A percentile compares a stretch with the other conserved stretches of the same genome.
Conservation (phyloP, 2,113 vertebrate species). For the Passer montanus region DNA sequence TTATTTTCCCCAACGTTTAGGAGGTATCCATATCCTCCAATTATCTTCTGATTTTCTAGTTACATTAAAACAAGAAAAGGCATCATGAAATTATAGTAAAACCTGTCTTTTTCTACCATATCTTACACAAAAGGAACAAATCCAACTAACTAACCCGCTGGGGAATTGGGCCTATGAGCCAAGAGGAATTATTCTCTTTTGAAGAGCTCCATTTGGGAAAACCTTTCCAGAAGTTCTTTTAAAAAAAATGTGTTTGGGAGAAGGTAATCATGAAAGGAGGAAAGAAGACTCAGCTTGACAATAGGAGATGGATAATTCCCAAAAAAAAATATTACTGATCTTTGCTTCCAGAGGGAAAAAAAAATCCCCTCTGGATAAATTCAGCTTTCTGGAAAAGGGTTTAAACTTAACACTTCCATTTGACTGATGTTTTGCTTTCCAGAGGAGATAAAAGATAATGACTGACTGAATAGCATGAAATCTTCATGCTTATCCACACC, state of each 20-base stretch:
- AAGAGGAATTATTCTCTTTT: not conserved
- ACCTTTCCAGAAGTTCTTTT: not conserved
- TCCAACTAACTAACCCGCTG: too few species aligned
- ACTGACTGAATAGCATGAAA: slow-evolving; percentile 10
- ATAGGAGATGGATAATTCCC: slow-evolving; percentile 3
- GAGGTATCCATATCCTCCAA: not conserved
- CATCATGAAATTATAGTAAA: not conserved
- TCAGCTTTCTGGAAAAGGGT: slow-evolving; percentile 46
- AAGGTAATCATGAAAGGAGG: slow-evolving; percentile 8
- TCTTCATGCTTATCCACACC: not conserved
- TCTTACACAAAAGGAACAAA: not conserved
- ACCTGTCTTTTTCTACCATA: not conserved
- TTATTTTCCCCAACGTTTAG: not conserved
- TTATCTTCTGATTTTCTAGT: not conserved
- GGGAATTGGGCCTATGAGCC: not conserved
- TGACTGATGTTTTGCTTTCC: slow-evolving; percentile 36
- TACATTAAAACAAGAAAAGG: not conserved
- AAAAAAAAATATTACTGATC: not conserved
- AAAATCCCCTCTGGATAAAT: slow-evolving; percentile 4
- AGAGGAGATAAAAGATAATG: slow-evolving; percentile 49
- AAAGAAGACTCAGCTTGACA: not conserved
- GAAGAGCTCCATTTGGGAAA: not conserved
- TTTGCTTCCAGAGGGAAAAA: not conserved
- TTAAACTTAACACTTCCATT: slow-evolving; percentile 54
- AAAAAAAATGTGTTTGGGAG: not conserved